Base-by-base conservation (phyloP, 2,797 vertebrate species). In the Sorex maritimensis region DNA sequence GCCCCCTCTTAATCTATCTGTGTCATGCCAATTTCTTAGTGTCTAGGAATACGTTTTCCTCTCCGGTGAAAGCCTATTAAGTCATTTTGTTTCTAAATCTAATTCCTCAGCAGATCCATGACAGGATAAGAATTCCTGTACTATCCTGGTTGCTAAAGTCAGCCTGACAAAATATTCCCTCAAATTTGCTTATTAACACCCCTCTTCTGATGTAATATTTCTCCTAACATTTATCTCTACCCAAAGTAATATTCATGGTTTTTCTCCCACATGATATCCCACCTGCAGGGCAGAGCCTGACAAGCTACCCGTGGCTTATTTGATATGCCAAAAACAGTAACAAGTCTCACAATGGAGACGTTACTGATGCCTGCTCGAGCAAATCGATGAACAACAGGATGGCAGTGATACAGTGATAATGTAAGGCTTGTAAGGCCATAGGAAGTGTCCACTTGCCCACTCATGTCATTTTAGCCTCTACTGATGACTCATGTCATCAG, bases 1-100 rank as follows among this genome's bases (percentile, higher is more conserved):
- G 41, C 86, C 80, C 86, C 80, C 69, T 92, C 58, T 30, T 86
- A 86, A 86, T 74, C 30, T 55, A 30, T 65, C 30, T 65, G 49
- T 80, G 26, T 71, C 44, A 44, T 44, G 41, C 41, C 41, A 44
- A 7, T 44, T 44, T 44, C 41, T 44, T 7, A 44, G 41, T 44
- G 7, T 44, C 41, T 44, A n/a, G 41, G 49, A 86, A 74, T 34
- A 34, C 34, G 30, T 67, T 12, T 44, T 30, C 77, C 2, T 44
- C 41, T 34, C 14, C 1, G 26, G 21, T 5, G 44, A 92, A 44
- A 74, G 23, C 1, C 30, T 74, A 58, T 65, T 26, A 80, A 67
- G 12, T 69, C 21, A n/a, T 78, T 81, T 69, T 38, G 26, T 88
- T 73, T 80, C 41, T 55, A 83, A 80, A 10, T 24, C 73, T 74